phyloP scores from a whole-genome alignment of 2,113 vertebrate species.

The Cyanoliseus patagonus region DNA sequence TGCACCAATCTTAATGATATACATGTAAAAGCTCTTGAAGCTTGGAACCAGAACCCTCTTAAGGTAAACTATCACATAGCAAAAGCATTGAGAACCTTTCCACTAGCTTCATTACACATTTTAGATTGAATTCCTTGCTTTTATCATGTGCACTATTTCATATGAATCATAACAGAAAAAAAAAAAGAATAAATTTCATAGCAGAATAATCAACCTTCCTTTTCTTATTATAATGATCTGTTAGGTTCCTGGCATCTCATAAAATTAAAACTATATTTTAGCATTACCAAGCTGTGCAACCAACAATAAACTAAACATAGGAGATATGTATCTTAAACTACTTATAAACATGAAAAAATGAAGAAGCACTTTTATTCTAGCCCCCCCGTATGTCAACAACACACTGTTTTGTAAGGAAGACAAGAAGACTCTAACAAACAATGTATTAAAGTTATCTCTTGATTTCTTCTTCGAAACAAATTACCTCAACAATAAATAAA shows the following conservation, averaged over 20 bases:
- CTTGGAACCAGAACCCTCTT: neutral
- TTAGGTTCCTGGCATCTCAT: neutral
- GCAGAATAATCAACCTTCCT: neutral
- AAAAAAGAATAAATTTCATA: neutral
- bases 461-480: neutral
- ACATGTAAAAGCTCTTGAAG: neutral
- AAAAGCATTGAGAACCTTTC: neutral
- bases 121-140: neutral
- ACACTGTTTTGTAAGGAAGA: neutral
- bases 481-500: neutral
- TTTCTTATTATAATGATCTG: neutral
- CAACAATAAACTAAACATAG: neutral
- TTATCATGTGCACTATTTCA: neutral
- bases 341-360: neutral
- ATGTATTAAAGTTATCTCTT: neutral
- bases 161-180: neutral
- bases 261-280: slow-evolving; percentile 33
- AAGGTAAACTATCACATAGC: neutral
- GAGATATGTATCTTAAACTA: neutral
- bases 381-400: neutral
- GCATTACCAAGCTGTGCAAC: neutral
- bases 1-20: neutral
- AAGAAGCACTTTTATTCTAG: neutral
- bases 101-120: neutral
- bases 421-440: neutral